These are phyloP conservation scores for Solea solea DNA, from an alignment of 2,113 vertebrate species.

Conservation along the genomic window DNA sequence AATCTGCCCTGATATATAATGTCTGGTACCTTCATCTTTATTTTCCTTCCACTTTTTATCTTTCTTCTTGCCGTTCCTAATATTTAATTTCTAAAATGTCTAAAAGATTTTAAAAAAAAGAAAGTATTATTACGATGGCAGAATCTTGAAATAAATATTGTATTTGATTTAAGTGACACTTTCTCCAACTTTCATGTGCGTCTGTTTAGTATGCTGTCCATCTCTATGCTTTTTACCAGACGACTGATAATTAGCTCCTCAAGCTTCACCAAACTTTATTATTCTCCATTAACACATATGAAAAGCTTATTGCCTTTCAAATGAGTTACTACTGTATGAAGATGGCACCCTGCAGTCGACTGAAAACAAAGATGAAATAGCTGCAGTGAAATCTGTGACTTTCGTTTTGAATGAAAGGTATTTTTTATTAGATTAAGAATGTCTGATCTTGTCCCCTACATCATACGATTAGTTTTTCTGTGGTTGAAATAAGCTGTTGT, in stretches of 20 bases:
- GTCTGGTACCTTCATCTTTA: slow-evolving; percentile 35
- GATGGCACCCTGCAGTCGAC: slow-evolving; percentile 17
- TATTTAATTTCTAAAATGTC: neutral
- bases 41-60: slow-evolving; percentile 27
- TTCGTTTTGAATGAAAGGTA: neutral
- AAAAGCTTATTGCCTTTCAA: slow-evolving; percentile 56
- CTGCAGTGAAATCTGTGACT: slow-evolving; percentile 17
- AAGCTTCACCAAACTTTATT: slow-evolving; percentile 72
- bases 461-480: slow-evolving; percentile 2
- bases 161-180: neutral
- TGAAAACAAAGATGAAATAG: slow-evolving; percentile 44
- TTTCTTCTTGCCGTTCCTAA: neutral
- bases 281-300: slow-evolving; percentile 67
- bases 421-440: slow-evolving; percentile 10
- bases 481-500: neutral
- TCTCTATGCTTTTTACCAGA: slow-evolving; percentile 52
- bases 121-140: neutral
- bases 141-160: neutral
- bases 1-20: slow-evolving; percentile 40
- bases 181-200: neutral
- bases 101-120: too few species aligned
- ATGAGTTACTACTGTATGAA: slow-evolving; percentile 58
- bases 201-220: slow-evolving; percentile 59
- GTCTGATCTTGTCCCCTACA: neutral
- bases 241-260: slow-evolving; percentile 68